phyloP scores from a whole-genome alignment of 2,797 vertebrate species.

The Gouania willdenowi region DNA sequence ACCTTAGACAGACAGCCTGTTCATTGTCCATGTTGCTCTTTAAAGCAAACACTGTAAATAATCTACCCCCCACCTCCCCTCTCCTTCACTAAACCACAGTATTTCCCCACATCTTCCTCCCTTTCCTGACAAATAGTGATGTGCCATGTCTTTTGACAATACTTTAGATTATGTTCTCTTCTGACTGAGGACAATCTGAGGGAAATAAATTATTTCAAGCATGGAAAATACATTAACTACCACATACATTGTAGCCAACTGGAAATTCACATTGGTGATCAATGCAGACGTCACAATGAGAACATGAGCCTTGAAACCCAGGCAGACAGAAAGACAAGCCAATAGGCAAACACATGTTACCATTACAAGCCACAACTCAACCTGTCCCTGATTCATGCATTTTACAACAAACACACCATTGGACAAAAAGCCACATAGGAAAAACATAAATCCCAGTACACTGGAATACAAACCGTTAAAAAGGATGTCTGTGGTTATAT shows the following conservation, averaged over 20 bases:
- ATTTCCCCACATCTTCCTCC: constrained; percentile 7
- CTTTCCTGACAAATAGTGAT: constrained; percentile 27
- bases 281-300: constrained; percentile 5
- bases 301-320: constrained; percentile 1
- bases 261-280: constrained; percentile 20
- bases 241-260: too few relatives aligned
- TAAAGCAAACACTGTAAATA: too few relatives aligned
- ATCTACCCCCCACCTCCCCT: neutral
- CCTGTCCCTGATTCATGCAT: too few relatives aligned
- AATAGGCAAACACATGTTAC: too few relatives aligned
- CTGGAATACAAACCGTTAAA: too few relatives aligned
- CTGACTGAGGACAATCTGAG: constrained; percentile 71
- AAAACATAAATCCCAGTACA: too few relatives aligned
- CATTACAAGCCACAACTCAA: too few relatives aligned
- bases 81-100: neutral
- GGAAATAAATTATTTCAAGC: too few relatives aligned
- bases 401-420: too few relatives aligned
- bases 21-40: constrained; percentile 5
- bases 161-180: too few relatives aligned
- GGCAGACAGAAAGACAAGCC: neutral
- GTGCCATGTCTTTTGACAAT: constrained; percentile 34
- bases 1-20: constrained; percentile 25
- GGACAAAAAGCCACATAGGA: too few relatives aligned
- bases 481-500: too few relatives aligned
- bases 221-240: constrained; percentile 61